phyloP scores from a whole-genome alignment of 2,113 vertebrate genomes.

The Prunella fulvescens region DNA sequence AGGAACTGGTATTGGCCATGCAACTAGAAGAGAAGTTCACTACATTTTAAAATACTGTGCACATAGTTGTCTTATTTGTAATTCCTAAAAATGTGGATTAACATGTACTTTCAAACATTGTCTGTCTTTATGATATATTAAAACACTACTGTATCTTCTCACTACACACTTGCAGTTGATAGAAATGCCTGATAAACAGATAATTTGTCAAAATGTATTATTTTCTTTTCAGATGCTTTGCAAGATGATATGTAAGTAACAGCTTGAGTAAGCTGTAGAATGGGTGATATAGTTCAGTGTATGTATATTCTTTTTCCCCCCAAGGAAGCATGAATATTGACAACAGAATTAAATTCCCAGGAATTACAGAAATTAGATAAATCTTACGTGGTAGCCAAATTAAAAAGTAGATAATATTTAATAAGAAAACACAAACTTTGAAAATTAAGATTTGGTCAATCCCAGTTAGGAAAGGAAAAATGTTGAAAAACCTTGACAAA shows the following conservation, averaged over 20 bases:
- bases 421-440: neutral
- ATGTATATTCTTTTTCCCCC: neutral
- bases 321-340: neutral
- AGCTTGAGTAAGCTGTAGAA: neutral
- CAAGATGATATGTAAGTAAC: neutral
- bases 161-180: neutral
- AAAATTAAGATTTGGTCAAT: neutral
- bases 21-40: neutral
- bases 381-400: neutral
- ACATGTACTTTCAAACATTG: conserved; percentile 5
- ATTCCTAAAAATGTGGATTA: conserved; percentile 17
- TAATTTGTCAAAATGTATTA: neutral
- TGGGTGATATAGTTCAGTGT: neutral
- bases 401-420: neutral
- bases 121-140: conserved; percentile 25
- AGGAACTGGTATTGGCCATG: conserved; percentile 5
- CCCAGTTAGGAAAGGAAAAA: neutral
- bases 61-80: conserved; percentile 24
- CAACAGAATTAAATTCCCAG: neutral
- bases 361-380: neutral
- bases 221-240: neutral
- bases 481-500: neutral
- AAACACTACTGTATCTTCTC: neutral
- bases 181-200: neutral
- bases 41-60: conserved; percentile 33